phyloP scores from a whole-genome alignment of 2,113 vertebrate genomes.

The Muntiacus reevesi region DNA sequence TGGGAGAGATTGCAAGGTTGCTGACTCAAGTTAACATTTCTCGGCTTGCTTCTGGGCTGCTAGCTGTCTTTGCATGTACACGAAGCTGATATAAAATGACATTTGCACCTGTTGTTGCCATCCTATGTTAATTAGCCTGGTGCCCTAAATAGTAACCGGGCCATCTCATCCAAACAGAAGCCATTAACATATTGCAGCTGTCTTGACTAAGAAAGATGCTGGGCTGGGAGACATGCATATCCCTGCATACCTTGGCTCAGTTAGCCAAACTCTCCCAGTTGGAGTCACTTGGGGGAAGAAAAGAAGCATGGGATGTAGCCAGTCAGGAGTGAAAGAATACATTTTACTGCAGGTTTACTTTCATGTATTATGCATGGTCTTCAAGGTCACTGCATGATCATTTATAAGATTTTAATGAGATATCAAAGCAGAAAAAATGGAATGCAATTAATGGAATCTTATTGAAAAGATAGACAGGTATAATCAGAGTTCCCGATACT shows the following conservation, averaged over 20 bases:
- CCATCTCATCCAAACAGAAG: conserved; percentile 84
- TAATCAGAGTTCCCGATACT: conserved; percentile 71
- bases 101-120: conserved; percentile 88
- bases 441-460: conserved; percentile 86
- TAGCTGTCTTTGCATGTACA: conserved; percentile 77
- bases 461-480: conserved; percentile 79
- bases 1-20: conserved; percentile 79
- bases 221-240: conserved; percentile 80
- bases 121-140: conserved; percentile 87
- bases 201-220: conserved; percentile 84
- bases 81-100: conserved; percentile 85
- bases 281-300: conserved; percentile 85
- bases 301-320: conserved; percentile 83
- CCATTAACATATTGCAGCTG: conserved; percentile 91
- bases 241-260: conserved; percentile 83
- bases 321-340: conserved; percentile 90
- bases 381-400: conserved; percentile 90
- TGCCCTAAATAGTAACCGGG: conserved; percentile 85
- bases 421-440: conserved; percentile 87
- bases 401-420: conserved; percentile 92
- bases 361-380: conserved; percentile 90
- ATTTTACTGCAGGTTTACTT: conserved; percentile 91
- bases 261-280: conserved; percentile 80
- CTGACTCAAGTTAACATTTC: conserved; percentile 85
- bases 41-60: conserved; percentile 80